Evolutionary conservation across 2,113 vertebrate species (phyloP), one percentile per base, ranked within the genome.

Genomic region (Gracilinanus agilis): DNA sequence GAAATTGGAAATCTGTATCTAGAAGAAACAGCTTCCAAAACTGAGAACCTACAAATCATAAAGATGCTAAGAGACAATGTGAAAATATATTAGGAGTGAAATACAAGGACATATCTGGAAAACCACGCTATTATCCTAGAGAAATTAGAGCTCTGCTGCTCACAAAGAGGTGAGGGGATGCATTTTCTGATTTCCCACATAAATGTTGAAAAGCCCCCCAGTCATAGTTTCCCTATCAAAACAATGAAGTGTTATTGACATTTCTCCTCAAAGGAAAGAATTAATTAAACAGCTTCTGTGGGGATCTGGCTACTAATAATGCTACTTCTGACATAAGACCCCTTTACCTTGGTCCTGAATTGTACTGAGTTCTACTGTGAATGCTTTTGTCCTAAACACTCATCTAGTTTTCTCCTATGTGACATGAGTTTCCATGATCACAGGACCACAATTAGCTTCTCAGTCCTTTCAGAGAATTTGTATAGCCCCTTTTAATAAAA

Each of bases 301-400:
- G 92, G 96, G 96, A 97, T 97, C 97, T 93, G 96, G 97, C 96
- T 98, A 97, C 97, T 97, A 98, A 98, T 91, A 98, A 95, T 95
- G 96, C 96, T 96, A 89, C 95, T 98, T 98, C 97, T 97, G 97
- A 97, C 96, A 97, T 93, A 96, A 97, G 98, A 98, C 98, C 97
- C 96, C 91, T 98, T 99, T 98, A 98, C 98, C 98, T 99, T 98
- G 98, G 96, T 95, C 98, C 97, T 98, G 95, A 98, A 98, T 98
- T 92, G 93, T 67, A 95, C 90, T 44, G 93, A 96, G 98, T 97
- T 98, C 96, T 97, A 61, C 67, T 96, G 90, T 91, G 96, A 97
- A 97, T 96, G 96, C 95, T 97, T 98, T 97, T 97, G 94, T 97
- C 96, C 95, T 94, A 97, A 98, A 97, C 96, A 92, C 95, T 95